A percentile compares a stretch with the other conserved stretches of the same genome.
phyloP scores from a whole-genome alignment of 1,140 invertebrate species.

The Procambarus clarkii region DNA sequence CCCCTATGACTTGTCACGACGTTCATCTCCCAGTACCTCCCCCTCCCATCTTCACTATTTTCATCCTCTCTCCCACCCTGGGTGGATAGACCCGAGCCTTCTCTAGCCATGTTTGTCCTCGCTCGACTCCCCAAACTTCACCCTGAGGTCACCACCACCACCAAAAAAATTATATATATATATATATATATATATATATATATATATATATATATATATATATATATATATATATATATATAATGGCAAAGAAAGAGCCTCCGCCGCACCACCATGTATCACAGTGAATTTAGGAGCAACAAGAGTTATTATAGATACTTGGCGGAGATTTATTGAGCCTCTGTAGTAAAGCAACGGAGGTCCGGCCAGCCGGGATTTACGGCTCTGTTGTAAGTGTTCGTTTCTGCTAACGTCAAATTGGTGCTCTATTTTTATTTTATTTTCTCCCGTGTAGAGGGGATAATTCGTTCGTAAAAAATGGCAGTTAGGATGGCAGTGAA shows the following conservation, averaged over 20 bases:
- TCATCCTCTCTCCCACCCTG: not conserved
- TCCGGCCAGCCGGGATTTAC: not conserved
- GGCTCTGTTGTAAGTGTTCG: not conserved
- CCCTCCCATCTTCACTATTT: not conserved
- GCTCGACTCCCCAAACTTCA: no score
- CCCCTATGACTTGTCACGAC: not conserved
- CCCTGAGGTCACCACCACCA: not conserved
- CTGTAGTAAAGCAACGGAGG: constrained; percentile 2
- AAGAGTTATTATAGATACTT: constrained; percentile 42
- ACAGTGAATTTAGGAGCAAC: constrained; percentile 16
- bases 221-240: no score
- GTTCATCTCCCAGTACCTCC: not conserved
- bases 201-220: no score
- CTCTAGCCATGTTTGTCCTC: not conserved
- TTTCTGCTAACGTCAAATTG: not conserved
- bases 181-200: no score
- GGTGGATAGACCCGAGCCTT: not conserved
- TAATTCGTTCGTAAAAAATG: no score
- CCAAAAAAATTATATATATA: not conserved
- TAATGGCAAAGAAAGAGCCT: not conserved
- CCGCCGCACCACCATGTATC: constrained; percentile 5
- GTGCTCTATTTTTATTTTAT: not conserved
- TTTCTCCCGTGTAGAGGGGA: no score
- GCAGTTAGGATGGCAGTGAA: no score
- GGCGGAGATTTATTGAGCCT: constrained; percentile 14